Evolutionary conservation across 2,888 invertebrate species (phyloP), one percentile per base, ranked within the genome.

Genomic region (Gymnoscelis rufifasciata): DNA sequence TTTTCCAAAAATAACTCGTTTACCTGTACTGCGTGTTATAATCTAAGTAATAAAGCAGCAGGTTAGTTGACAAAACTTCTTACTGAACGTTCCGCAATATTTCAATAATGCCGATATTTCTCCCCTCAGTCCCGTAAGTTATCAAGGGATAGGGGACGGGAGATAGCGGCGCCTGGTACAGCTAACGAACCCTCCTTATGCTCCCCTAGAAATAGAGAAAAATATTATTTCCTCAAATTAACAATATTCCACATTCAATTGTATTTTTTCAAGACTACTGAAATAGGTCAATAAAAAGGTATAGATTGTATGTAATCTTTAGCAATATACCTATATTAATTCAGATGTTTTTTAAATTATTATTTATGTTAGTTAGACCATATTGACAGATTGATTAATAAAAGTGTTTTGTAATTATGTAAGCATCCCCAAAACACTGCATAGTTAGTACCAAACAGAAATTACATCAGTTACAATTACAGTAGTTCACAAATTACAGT

Each of bases 141-240:
- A 68, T 54, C 59, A 59, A 58, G 63, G 71, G 71, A 74, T 35
- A 19, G 19, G 78, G 82, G 76, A 67, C 51, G 28, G 19, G 45
- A 42, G 62, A 51, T 57, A 66, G 68, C 67, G 71, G 78, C 69
- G 71, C 76, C 84, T 74, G 87, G 83, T 57, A 87, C 87, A 72
- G 68, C 69, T 7, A 10, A 64, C 68, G 71, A 68, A 68, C 58
- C 68, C 43, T 42, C 44, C 50, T 26, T 43, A 27, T 41, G 65
- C 60, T 66, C 60, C 67, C 67, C 66, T 70, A 63, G 47, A 55
- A 68, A 64, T 55, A 59, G 44, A 51, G 15, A 35, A 35, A 15
- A 1, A 10, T 35, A 10, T 14, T 1, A 19, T 19, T 19, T 19
- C 19, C 19, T 3, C 19, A 19, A 19, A 3, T 19, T 5, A 19